Evolutionary conservation across 2,888 invertebrate species (phyloP), one percentile per base, ranked within the genome.

Genomic region (Watsonalla cultraria): DNA sequence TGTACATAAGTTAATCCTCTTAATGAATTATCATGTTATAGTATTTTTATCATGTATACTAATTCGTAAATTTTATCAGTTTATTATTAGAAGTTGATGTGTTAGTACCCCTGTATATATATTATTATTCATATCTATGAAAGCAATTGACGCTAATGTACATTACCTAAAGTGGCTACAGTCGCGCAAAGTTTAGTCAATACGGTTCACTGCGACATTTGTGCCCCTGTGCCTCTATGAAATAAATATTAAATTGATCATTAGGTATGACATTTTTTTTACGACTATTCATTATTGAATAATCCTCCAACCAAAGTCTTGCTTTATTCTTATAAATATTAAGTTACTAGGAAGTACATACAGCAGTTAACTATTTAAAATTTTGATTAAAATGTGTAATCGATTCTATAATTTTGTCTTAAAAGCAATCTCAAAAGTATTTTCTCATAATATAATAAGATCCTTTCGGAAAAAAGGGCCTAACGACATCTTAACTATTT

Each of bases 1-100:
- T 82, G 85, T 84, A 88, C 86, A 82, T 89, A 73, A 81, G 82
- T 77, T 81, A 82, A 78, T 80, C 74, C 69, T 82, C 79, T 76
- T 78, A 80, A 74, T 78, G 59, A 76, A 76, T 77, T 83, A 83
- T 84, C 74, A 80, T 84, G 84, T 86, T 86, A 85, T 79, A 82
- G 78, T 76, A 80, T 86, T 84, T 81, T 83, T 75, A 84, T 85
- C 24, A 24, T 24, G 24, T 84, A 84, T 82, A 85, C 79, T 79
- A 76, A 82, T 83, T 84, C 78, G 73, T 75, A 74, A 77, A 72
- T 67, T 70, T 62, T 67, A 61, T 59, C 59, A 59, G 55, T 66
- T 62, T 52, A 54, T 67, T 67, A 59, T 63, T 64, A 52, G 52
- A 48, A 37, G 13, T 46, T 45, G 9, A 33, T 37, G n/a, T 48